These are phyloP conservation scores for Catocala fraxini DNA, from an alignment of 2,888 invertebrate genomes.

Conservation along the genomic window DNA sequence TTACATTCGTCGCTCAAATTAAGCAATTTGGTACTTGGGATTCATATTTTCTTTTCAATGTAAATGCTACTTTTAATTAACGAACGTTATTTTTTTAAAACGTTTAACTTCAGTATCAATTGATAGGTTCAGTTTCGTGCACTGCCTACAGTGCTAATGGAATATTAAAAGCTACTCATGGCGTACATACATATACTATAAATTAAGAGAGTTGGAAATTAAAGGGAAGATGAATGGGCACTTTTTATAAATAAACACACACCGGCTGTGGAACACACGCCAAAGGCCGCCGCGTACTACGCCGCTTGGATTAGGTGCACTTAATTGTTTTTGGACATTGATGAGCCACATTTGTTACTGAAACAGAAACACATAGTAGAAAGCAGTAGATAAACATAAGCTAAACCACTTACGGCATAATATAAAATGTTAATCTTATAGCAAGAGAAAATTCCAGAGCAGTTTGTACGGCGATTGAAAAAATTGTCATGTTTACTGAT, in stretches of 20 bases:
- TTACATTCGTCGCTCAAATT: background rate
- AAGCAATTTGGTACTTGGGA: background rate
- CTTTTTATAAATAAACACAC: slow-evolving; percentile 76
- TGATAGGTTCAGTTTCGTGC: too few relatives aligned
- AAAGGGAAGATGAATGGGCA: slow-evolving; percentile 71
- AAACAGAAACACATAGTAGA: slow-evolving; percentile 26
- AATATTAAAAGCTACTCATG: slow-evolving; percentile 16
- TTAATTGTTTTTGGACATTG: slow-evolving; percentile 64
- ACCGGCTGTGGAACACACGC: slow-evolving; percentile 60
- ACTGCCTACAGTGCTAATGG: background rate
- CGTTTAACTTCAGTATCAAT: too few relatives aligned
- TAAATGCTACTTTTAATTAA: too few relatives aligned
- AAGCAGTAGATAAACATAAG: slow-evolving; percentile 16
- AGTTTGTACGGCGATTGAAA: slow-evolving; percentile 5
- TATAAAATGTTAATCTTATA: slow-evolving; percentile 11
- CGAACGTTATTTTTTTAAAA: too few relatives aligned
- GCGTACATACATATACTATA: slow-evolving; percentile 21
- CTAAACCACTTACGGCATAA: background rate
- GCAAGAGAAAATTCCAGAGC: slow-evolving; percentile 2
- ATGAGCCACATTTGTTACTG: slow-evolving; percentile 58
- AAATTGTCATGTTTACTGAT: slow-evolving; percentile 1
- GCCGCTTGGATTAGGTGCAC: slow-evolving; percentile 55
- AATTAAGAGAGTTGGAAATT: slow-evolving; percentile 43
- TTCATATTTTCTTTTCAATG: background rate
- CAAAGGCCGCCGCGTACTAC: slow-evolving; percentile 64